Conservation (phyloP, 2,888 invertebrate genomes). For the Drosophila mimica region DNA sequence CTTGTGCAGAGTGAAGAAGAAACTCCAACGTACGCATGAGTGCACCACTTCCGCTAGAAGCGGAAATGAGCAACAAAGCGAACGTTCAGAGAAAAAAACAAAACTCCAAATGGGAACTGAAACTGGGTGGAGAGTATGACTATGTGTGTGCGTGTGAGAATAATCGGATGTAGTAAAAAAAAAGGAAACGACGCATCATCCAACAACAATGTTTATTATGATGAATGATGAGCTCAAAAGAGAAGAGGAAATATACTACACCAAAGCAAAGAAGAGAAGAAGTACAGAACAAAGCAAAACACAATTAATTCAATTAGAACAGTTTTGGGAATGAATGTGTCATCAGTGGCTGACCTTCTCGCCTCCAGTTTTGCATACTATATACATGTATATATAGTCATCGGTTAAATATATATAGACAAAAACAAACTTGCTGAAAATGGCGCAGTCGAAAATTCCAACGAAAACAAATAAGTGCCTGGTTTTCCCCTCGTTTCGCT, state of each 20-base stretch:
- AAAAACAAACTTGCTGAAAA: conserved; percentile 35
- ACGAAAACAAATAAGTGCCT: conserved; percentile 51
- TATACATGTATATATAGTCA: conserved; percentile 42
- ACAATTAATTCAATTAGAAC: conserved; percentile 63
- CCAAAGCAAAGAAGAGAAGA: conserved; percentile 10
- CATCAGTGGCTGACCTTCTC: conserved; percentile 62
- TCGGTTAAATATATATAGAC: conserved; percentile 44
- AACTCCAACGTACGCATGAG: conserved; percentile 72
- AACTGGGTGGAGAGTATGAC: conserved; percentile 39
- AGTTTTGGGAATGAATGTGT: conserved; percentile 26
- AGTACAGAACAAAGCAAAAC: conserved; percentile 2
- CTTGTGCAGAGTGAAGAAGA: conserved; percentile 50
- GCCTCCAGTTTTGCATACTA: conserved; percentile 37
- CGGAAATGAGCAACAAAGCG: conserved; percentile 70
- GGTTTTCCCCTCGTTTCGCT: conserved; percentile 26
- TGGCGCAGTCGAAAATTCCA: conserved; percentile 68
- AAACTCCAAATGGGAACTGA: conserved; percentile 21
- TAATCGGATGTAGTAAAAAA: conserved; percentile 46
- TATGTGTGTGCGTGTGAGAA: conserved; percentile 3
- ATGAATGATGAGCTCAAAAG: conserved; percentile 43
- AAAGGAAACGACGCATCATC: conserved; percentile 50
- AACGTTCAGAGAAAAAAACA: conserved; percentile 21
- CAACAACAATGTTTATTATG: conserved; percentile 42
- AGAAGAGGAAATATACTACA: conserved; percentile 18
- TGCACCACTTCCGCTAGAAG: conserved; percentile 79